Base-by-base conservation (phyloP, 2,888 invertebrate genomes). In the Molorchus minor region DNA sequence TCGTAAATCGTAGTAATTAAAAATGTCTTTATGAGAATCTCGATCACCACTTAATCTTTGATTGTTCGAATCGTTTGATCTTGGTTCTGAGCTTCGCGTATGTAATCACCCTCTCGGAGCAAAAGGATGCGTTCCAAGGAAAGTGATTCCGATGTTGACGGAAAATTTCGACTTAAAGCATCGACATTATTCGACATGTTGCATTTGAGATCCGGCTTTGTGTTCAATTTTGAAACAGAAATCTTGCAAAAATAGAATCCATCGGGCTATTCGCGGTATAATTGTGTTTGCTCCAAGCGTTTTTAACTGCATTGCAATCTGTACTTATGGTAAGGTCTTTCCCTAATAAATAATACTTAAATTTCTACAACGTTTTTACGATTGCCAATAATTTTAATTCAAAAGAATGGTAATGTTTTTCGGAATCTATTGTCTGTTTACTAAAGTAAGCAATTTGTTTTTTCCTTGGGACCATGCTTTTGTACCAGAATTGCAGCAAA, bases 401-500 rank as follows among this genome's bases (percentile, higher is more conserved):
- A n/a, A 21, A 61, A 3, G 55, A 61, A 35, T 63, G 63, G 16
- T 36, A 44, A 15, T 57, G n/a, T 57, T 43, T 57, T 51, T 52
- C 52, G 3, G 12, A 1, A 17, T 49, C 12, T 13, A 5, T 53
- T 19, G 47, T 58, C 67, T n/a, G 44, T 56, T 43, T 54, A 49
- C 63, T 63, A 63, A n/a, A n/a, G 57, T 30, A 64, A 8, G 51
- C 57, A 25, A 63, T n/a, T 38, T 12, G 38, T n/a, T 25, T 25
- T 25, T 25, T 25, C 25, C 25, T 25, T 25, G 8, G 25, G 8
- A 4, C 25, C 25, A 25, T 25, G 25, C 25, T 41, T 56, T 59
- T 67, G 65, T 10, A 46, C 43, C 7, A 66, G 20, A 25, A 68
- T 65, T 57, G n/a, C 65, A 3, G 58, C 68, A 10, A 47, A 59